Base-by-base conservation (phyloP, 2,113 vertebrate species). In the Glaucomys volans region DNA sequence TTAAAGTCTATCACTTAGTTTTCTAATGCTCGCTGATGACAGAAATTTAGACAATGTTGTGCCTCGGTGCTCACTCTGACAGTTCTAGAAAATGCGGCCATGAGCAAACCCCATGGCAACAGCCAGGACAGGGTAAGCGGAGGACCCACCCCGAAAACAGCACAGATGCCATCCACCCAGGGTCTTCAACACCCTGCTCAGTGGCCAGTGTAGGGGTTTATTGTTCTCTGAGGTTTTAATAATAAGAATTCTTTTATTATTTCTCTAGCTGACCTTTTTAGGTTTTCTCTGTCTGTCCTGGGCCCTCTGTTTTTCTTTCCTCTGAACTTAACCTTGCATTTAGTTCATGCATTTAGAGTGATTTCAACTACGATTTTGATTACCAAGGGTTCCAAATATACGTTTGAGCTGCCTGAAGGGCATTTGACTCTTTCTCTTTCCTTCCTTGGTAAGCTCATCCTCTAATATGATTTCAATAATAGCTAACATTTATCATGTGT, bases 391-490 rank as follows among this genome's bases (percentile, higher is more conserved):
- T 96, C 86, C 75, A 93, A 95, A 94, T 86, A 91, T 59, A 91
- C 93, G 93, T 91, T 4, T 64, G 75, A 94, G 64, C 67, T 91
- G 93, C 94, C 97, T 50, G 74, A 93, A 90, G 95, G 97, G 83
- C 90, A 81, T 97, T 97, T 97, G 84, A 89, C 71, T 95, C 26
- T 94, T 95, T 92, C 72, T 83, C 94, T 66, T 91, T 86, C 69
- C 83, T 95, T 95, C 87, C 91, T 97, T 87, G 91, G 77, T 95
- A 96, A 97, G 93, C 80, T 97, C 88, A 96, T 96, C 96, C 89
- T 95, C 82, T 96, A 96, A 97, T 95, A 93, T 93, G 95, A 97
- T 98, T 97, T 97, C 91, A 97, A 92, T 95, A 98, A 97, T 93
- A 93, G 96, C 92, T 94, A 95, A 95, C 96, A 98, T 97, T 97